Percentiles rank a stretch among this genome's conserved stretches.
Evolutionary conservation across 2,113 vertebrate genomes (phyloP).

Genomic region (Cyanocitta stelleri): DNA sequence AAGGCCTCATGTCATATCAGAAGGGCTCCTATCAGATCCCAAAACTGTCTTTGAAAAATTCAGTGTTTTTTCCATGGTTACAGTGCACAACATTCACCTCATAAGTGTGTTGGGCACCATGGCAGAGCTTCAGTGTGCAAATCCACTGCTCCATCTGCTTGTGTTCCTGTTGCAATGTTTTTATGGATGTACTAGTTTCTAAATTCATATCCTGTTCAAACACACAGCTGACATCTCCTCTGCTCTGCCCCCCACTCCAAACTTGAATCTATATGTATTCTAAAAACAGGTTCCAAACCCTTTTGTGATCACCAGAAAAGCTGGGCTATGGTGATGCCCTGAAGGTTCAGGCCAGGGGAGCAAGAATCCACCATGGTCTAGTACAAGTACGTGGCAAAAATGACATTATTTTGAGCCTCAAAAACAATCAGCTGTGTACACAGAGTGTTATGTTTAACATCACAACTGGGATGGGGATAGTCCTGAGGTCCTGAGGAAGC

Average conservation of each 20-base stretch:
- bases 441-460: not conserved
- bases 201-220: not conserved
- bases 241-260: rapidly evolving
- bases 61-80: not conserved
- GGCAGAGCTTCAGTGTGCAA: not conserved
- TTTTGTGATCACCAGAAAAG: not conserved
- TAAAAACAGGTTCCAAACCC: not conserved
- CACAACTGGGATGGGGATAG: not conserved
- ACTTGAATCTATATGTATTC: not conserved
- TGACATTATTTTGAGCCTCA: not conserved
- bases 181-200: not conserved
- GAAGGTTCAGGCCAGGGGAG: not conserved
- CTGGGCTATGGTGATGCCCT: not conserved
- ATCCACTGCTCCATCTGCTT: not conserved
- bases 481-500: not conserved
- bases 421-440: not conserved
- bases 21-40: too few species aligned
- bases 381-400: rapidly evolving
- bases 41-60: not conserved
- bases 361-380: not conserved
- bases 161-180: not conserved
- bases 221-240: not conserved
- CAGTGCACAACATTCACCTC: rapidly evolving
- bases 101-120: rapidly evolving
- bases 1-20: not conserved